These are phyloP conservation scores for Hylaeus anthracinus DNA, from an alignment of 1,140 invertebrate species.

Conservation along the genomic window DNA sequence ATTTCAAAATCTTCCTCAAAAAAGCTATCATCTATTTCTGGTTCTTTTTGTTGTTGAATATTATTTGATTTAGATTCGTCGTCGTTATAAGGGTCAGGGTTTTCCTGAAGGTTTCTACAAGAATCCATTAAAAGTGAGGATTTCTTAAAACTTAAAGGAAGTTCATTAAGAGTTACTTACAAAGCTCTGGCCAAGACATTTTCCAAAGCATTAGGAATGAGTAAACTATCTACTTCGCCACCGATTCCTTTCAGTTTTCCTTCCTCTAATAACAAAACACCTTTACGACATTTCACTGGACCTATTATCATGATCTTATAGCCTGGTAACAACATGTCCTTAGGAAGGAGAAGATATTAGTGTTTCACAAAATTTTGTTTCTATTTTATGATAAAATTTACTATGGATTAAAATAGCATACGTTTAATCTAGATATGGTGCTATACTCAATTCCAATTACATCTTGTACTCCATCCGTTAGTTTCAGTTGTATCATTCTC, in stretches of 20 bases:
- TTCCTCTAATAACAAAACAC: slow-evolving; percentile 86
- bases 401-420: slow-evolving; percentile 59
- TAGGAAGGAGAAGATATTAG: slow-evolving; percentile 6
- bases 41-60: neutral
- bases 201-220: slow-evolving; percentile 83
- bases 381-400: neutral
- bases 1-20: slow-evolving; percentile 71
- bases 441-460: slow-evolving; percentile 88
- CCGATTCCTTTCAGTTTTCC: slow-evolving; percentile 85
- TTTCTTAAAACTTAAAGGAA: neutral
- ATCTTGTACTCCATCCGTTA: slow-evolving; percentile 89
- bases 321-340: slow-evolving; percentile 77
- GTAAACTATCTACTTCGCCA: slow-evolving; percentile 87
- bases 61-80: slow-evolving; percentile 39
- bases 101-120: slow-evolving; percentile 76
- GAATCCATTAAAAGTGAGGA: neutral
- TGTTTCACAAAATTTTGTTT: neutral
- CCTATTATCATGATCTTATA: slow-evolving; percentile 82
- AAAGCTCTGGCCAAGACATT: slow-evolving; percentile 84
- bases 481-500: slow-evolving; percentile 86
- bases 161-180: slow-evolving; percentile 71
- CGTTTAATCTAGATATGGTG: slow-evolving; percentile 79
- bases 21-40: slow-evolving; percentile 22
- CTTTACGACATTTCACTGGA: slow-evolving; percentile 86
- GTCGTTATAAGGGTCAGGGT: slow-evolving; percentile 78